Percentiles rank a stretch among this genome's conserved stretches.
Evolutionary conservation across 2,113 vertebrate genomes (phyloP).

Genomic region (Hippocampus mohnikei): DNA sequence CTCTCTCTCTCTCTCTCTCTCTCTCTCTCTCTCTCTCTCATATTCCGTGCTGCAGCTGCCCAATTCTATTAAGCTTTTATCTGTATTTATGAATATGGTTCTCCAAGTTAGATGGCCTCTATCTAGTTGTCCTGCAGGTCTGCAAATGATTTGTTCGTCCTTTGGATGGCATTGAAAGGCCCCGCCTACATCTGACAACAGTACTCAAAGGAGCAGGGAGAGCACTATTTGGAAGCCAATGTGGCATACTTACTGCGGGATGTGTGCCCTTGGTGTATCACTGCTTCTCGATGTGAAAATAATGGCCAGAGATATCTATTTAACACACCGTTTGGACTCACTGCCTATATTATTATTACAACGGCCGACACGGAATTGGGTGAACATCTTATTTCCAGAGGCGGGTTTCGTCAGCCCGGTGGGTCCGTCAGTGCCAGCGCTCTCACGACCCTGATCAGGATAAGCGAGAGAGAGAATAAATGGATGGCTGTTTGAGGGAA

Average conservation of each 20-base stretch:
- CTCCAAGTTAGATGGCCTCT: slow-evolving; percentile 16
- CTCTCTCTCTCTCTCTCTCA: too few species aligned
- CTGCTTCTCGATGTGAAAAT: slow-evolving; percentile 20
- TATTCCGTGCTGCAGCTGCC: not conserved
- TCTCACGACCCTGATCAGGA: too few species aligned
- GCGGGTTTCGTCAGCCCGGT: too few species aligned
- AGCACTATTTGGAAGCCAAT: slow-evolving; percentile 38
- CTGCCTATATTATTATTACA: not conserved
- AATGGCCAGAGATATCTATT: not conserved
- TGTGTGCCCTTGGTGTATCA: slow-evolving; percentile 31
- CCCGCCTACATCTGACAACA: slow-evolving; percentile 30
- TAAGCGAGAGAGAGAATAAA: too few species aligned
- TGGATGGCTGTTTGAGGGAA: too few species aligned
- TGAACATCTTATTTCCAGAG: too few species aligned
- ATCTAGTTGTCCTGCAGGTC: slow-evolving; percentile 25
- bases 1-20: too few species aligned
- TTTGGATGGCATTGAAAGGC: slow-evolving; percentile 44
- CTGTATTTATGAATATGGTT: slow-evolving; percentile 9
- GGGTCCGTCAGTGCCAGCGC: too few species aligned
- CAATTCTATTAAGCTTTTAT: slow-evolving; percentile 1
- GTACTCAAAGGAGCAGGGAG: slow-evolving; percentile 37
- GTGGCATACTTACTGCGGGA: slow-evolving; percentile 40
- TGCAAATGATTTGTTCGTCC: slow-evolving; percentile 47
- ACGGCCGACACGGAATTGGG: too few species aligned
- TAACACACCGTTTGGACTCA: not conserved